These are phyloP conservation scores for Uropsilus gracilis DNA, from an alignment of 2,113 vertebrate genomes.

Conservation along the genomic window DNA sequence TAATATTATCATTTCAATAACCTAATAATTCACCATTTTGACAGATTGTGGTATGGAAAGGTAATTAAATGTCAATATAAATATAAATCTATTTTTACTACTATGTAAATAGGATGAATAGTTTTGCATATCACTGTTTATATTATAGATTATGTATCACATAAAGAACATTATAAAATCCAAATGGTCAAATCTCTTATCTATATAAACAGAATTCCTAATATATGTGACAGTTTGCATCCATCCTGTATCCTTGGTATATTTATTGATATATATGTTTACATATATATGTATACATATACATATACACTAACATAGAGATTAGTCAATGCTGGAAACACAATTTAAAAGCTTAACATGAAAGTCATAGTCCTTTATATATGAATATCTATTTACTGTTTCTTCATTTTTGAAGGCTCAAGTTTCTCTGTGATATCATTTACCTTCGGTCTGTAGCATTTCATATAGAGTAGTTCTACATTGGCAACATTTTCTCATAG, in stretches of 20 bases:
- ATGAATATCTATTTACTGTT: not conserved
- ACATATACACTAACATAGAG: no score
- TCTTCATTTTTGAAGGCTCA: not conserved
- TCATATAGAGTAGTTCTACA: not conserved
- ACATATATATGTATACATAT: no score
- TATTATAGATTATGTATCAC: not conserved
- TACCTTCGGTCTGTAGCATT: not conserved
- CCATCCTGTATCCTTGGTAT: not conserved
- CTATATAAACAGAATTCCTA: not conserved
- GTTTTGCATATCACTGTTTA: not conserved
- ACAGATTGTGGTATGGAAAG: not conserved
- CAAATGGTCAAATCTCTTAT: not conserved
- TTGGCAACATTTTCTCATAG: not conserved
- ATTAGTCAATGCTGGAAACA: not conserved
- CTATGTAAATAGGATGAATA: not conserved
- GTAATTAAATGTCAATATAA: not conserved
- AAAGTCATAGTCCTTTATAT: not conserved
- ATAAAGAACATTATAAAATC: not conserved
- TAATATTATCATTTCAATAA: not conserved
- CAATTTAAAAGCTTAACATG: not conserved
- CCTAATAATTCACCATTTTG: not conserved
- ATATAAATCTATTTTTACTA: not conserved
- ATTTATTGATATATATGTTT: no score
- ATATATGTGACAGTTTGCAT: not conserved
- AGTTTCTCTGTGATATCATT: not conserved